A percentile compares a stretch with the other conserved stretches of the same genome.
phyloP scores from a whole-genome alignment of 2,797 vertebrate species.

The Scomberomorus guttatus region DNA sequence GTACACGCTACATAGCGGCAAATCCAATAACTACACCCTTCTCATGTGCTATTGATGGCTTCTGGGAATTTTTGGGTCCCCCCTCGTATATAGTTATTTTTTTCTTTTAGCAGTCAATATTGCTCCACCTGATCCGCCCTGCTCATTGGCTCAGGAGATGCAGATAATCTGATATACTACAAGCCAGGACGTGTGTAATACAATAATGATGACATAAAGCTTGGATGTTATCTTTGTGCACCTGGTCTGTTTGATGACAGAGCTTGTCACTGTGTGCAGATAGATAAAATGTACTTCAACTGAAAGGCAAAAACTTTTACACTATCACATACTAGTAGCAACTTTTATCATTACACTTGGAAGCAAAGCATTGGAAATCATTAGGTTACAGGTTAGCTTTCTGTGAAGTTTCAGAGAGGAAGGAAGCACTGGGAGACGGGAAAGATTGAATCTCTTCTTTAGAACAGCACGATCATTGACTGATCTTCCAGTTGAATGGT shows the following conservation, averaged over 20 bases:
- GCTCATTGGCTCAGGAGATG: constrained; percentile 7
- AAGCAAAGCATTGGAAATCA: constrained; percentile 28
- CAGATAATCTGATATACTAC: constrained; percentile 7
- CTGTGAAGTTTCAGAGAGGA: constrained; percentile 11
- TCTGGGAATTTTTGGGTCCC: too few species aligned
- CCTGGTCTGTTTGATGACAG: background rate
- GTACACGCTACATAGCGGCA: too few species aligned
- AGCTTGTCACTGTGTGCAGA: constrained; percentile 17
- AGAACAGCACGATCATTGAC: constrained; percentile 14
- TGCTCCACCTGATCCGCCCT: background rate
- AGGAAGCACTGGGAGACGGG: constrained; percentile 9
- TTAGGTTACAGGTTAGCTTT: constrained; percentile 21
- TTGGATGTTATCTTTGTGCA: constrained; percentile 19
- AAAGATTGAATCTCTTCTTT: constrained; percentile 1
- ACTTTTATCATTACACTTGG: constrained; percentile 17
- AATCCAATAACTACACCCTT: too few species aligned
- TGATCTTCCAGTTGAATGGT: constrained; percentile 6
- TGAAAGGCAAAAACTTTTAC: constrained; percentile 20
- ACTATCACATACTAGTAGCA: background rate
- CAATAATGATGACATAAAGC: constrained; percentile 23
- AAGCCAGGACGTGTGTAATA: background rate
- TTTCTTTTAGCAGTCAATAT: background rate
- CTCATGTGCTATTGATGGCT: too few species aligned
- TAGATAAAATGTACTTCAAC: constrained; percentile 34
- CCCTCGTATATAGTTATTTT: background rate